A percentile compares a stretch with the other conserved stretches of the same genome.
Conservation (phyloP, 2,888 invertebrate genomes). For the Drosophila bunnanda region DNA sequence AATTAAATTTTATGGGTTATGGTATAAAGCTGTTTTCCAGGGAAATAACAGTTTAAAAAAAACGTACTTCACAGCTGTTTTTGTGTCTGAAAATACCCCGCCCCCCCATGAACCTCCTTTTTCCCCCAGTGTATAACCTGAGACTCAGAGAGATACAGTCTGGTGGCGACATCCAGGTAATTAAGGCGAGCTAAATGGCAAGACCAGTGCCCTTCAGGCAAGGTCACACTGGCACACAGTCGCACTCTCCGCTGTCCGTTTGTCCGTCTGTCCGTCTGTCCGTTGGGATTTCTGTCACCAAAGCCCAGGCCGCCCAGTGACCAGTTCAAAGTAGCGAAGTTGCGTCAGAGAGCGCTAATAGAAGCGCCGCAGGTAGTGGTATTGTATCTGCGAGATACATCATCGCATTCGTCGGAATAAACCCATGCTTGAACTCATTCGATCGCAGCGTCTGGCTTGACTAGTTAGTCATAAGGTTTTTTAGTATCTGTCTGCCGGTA, state of each 20-base stretch:
- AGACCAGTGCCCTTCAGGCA: constrained; percentile 67
- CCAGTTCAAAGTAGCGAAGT: constrained; percentile 66
- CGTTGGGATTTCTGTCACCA: constrained; percentile 27
- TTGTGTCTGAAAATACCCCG: too few relatives aligned
- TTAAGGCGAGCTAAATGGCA: constrained; percentile 70
- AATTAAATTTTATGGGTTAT: too few relatives aligned
- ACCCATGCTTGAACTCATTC: constrained; percentile 9
- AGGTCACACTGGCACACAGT: constrained; percentile 60
- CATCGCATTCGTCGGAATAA: constrained; percentile 12
- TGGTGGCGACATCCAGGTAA: constrained; percentile 47
- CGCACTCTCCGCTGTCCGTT: constrained; percentile 1
- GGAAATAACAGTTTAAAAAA: too few relatives aligned
- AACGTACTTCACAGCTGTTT: not conserved
- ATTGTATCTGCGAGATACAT: constrained; percentile 27
- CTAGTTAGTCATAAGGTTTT: constrained; percentile 44
- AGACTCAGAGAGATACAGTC: constrained; percentile 22
- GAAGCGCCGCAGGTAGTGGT: constrained; percentile 32
- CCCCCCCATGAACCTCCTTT: not conserved
- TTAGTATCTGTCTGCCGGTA: constrained; percentile 33
- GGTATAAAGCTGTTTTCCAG: too few relatives aligned
- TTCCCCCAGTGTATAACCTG: constrained; percentile 3
- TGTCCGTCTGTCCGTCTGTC: constrained; percentile 6
- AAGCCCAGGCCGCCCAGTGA: constrained; percentile 29
- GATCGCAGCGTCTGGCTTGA: constrained; percentile 33
- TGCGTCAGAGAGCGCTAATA: constrained; percentile 52